phyloP scores from a whole-genome alignment of 2,113 vertebrate genomes.

The Chiloscyllium plagiosum region DNA sequence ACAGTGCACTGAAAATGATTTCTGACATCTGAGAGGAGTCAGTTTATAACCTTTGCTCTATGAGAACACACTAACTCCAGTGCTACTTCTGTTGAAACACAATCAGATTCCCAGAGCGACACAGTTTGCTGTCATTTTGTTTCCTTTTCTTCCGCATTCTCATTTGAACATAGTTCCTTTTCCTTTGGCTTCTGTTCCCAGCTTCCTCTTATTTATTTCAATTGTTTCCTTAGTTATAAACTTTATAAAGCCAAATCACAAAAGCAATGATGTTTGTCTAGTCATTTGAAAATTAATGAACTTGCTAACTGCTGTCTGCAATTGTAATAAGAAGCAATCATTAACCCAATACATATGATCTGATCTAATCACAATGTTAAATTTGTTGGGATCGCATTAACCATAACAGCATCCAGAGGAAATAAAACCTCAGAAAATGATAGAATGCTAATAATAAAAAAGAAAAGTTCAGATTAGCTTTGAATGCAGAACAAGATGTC shows the following conservation, averaged over 20 bases:
- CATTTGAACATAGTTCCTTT: background rate
- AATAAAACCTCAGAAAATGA: background rate
- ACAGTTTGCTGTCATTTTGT: background rate
- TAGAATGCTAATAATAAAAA: background rate
- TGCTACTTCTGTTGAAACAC: slow-evolving; percentile 16
- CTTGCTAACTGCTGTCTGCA: background rate
- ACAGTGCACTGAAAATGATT: slow-evolving; percentile 12
- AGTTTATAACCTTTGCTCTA: slow-evolving; percentile 18
- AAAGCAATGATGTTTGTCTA: background rate
- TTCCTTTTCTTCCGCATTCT: background rate
- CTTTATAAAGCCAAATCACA: background rate
- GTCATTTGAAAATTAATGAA: background rate
- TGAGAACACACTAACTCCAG: slow-evolving; percentile 6
- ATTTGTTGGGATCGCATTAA: background rate
- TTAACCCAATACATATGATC: background rate
- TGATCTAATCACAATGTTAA: background rate
- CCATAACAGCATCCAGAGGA: background rate
- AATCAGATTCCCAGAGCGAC: background rate
- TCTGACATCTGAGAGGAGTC: slow-evolving; percentile 16
- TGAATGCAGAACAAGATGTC: background rate
- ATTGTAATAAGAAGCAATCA: background rate
- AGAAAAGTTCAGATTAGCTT: background rate
- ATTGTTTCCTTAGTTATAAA: background rate
- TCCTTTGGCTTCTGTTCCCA: background rate
- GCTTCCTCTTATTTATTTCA: background rate